These are phyloP conservation scores for Chloroclystis v-ata DNA, from an alignment of 2,888 invertebrate genomes.

Conservation along the genomic window DNA sequence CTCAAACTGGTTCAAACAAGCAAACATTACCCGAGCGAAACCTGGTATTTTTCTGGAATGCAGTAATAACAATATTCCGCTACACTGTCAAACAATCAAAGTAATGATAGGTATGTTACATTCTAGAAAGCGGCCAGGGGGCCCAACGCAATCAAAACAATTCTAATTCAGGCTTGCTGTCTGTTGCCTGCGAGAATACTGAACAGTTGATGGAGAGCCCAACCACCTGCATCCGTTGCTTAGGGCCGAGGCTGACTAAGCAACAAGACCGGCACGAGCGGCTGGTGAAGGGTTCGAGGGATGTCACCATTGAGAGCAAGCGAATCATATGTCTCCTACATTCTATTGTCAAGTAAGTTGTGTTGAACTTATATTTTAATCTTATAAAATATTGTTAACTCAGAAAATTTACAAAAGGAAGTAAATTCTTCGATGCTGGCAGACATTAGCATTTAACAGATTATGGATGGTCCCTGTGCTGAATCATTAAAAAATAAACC, in stretches of 20 bases:
- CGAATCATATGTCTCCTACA: constrained; percentile 92
- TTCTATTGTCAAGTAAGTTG: constrained; percentile 78
- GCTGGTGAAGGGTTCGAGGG: constrained; percentile 26
- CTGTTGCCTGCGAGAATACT: constrained; percentile 52
- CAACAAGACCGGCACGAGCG: constrained; percentile 26
- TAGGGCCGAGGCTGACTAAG: constrained; percentile 15
- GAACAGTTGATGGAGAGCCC: constrained; percentile 33
- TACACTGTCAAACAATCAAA: no score
- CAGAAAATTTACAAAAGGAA: no score
- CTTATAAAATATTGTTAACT: neutral
- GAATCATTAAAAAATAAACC: no score
- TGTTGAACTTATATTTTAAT: neutral
- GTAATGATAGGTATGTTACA: no score
- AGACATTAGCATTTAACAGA: no score
- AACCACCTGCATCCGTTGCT: constrained; percentile 15
- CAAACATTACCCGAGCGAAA: no score
- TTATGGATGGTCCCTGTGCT: no score
- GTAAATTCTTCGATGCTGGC: no score
- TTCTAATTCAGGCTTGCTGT: constrained; percentile 41
- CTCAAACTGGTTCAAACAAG: no score
- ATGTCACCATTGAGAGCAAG: constrained; percentile 81
- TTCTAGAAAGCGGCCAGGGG: no score
- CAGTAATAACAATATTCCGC: no score
- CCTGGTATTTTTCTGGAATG: no score
- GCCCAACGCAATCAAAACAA: constrained; percentile 44